Conservation (phyloP, 2,113 vertebrate genomes). For the Aplodontia rufa region DNA sequence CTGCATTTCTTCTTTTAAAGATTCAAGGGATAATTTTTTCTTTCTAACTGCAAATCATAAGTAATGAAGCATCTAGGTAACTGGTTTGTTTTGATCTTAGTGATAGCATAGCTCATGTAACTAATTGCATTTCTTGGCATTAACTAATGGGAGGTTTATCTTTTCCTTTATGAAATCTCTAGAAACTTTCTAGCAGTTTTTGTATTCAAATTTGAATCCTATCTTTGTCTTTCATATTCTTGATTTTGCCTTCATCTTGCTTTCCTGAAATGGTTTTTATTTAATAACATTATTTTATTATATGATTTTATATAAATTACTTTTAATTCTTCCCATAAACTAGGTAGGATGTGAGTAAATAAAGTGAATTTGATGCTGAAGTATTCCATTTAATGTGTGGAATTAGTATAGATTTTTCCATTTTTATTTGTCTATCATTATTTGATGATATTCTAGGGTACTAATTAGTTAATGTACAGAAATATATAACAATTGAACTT, state of each 20-base stretch:
- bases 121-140: constrained; percentile 35
- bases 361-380: constrained; percentile 37
- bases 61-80: background rate
- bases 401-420: background rate
- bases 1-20: constrained; percentile 37
- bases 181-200: constrained; percentile 5
- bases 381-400: constrained; percentile 8
- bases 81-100: constrained; percentile 50
- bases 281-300: constrained; percentile 35
- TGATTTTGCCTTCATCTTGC: background rate
- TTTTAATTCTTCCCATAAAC: constrained; percentile 35
- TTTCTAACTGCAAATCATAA: constrained; percentile 33
- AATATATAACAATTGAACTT: background rate
- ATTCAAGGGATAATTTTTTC: constrained; percentile 26
- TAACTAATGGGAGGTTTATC: background rate
- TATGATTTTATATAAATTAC: background rate
- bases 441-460: background rate
- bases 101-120: background rate
- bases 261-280: constrained; percentile 52
- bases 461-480: background rate
- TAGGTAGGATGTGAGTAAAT: background rate
- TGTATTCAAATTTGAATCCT: background rate
- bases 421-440: constrained; percentile 32
- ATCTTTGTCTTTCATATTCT: background rate
- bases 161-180: constrained; percentile 14